Evolutionary conservation across 1,140 invertebrate genomes (phyloP).

Genomic region (Panagrolaimus sp.): DNA sequence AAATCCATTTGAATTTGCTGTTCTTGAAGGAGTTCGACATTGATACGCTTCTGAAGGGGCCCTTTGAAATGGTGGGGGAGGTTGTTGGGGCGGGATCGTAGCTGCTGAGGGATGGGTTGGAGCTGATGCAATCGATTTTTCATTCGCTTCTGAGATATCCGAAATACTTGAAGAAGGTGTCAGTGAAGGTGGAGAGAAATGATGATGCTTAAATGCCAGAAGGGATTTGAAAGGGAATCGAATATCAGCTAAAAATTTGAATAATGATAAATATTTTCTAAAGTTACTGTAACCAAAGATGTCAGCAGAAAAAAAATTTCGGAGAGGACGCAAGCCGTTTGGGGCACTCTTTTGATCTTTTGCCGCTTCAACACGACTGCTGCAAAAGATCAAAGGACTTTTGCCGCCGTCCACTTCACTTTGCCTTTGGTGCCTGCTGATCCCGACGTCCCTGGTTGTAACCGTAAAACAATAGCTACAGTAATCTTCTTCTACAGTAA

Average conservation of each 20-base stretch:
- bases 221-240: constrained; percentile 9
- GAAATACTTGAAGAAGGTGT: not conserved
- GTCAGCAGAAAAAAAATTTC: too few relatives aligned
- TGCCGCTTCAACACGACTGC: too few relatives aligned
- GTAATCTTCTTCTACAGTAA: too few relatives aligned
- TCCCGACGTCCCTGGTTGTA: too few relatives aligned
- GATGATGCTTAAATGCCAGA: constrained; percentile 1
- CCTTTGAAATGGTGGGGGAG: not conserved
- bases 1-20: not conserved
- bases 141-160: not conserved
- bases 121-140: not conserved
- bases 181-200: not conserved
- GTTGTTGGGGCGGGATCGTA: not conserved
- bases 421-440: too few relatives aligned
- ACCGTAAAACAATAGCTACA: too few relatives aligned
- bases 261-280: not conserved
- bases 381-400: too few relatives aligned
- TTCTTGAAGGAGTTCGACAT: constrained; percentile 1
- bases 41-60: not conserved
- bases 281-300: too few relatives aligned
- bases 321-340: too few relatives aligned
- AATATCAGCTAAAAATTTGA: not conserved
- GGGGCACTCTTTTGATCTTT: too few relatives aligned
- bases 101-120: not conserved
- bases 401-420: too few relatives aligned